Percentiles rank a stretch among this genome's conserved stretches.
These are phyloP conservation scores for Thereva nobilitata DNA, from an alignment of 2,888 invertebrate genomes.

Conservation along the genomic window DNA sequence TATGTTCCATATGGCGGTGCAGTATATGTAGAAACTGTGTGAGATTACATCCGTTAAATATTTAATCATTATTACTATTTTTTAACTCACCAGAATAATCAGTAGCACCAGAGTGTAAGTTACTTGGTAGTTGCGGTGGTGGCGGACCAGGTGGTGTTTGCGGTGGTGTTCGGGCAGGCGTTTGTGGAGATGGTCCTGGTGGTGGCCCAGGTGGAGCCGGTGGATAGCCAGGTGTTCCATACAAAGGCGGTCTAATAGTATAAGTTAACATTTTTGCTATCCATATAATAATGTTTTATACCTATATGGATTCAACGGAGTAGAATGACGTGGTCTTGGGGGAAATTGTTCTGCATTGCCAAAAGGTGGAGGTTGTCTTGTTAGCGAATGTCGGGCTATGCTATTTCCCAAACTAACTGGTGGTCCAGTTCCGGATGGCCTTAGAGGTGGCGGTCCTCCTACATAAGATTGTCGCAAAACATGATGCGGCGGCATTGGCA, in stretches of 20 bases:
- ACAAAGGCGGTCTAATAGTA: conserved; percentile 50
- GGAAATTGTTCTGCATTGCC: conserved; percentile 16
- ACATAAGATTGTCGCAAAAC: conserved; percentile 38
- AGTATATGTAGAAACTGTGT: conserved; percentile 29
- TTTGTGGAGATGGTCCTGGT: conserved; percentile 13
- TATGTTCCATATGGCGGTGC: conserved; percentile 39
- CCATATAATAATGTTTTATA: conserved; percentile 36
- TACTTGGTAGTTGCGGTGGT: conserved; percentile 37
- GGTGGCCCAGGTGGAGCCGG: conserved; percentile 45
- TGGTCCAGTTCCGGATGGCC: not conserved
- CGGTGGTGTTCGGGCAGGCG: conserved; percentile 31
- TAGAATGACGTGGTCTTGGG: conserved; percentile 30
- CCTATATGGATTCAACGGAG: conserved; percentile 55
- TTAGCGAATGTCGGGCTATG: conserved; percentile 20
- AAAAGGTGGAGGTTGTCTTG: conserved; percentile 33
- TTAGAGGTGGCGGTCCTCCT: conserved; percentile 3
- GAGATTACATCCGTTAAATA: not conserved
- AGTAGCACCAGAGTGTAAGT: conserved; percentile 35
- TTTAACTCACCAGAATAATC: conserved; percentile 19
- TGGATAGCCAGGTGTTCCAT: conserved; percentile 54
- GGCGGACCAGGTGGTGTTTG: conserved; percentile 40
- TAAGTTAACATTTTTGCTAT: not conserved
- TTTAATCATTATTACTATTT: not conserved
- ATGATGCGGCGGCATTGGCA: conserved; percentile 41
- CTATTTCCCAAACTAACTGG: conserved; percentile 14